Evolutionary conservation across 2,888 invertebrate genomes (phyloP), one percentile per base, ranked within the genome.

Genomic region (Nudaria mundana): DNA sequence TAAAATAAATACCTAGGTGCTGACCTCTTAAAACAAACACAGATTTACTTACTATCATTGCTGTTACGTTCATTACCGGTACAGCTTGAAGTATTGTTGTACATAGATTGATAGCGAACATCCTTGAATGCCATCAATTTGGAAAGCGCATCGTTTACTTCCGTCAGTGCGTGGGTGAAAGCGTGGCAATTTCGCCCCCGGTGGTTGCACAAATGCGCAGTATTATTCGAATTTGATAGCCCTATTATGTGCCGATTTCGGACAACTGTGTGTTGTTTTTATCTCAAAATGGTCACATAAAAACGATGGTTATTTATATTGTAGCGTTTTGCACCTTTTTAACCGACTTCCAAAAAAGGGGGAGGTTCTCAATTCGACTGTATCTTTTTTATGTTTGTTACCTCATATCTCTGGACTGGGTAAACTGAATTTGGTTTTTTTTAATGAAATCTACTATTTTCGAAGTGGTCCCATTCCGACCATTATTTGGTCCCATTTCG

Each of bases 121-220:
- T 58, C 56, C 48, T 58, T 47, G 37, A 40, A 29, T 42, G n/a
- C 41, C 40, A 44, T 53, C 46, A 48, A 30, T 45, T 43, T 51
- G 44, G 50, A 52, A 53, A 58, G 52, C 45, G 39, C 26, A 35
- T 24, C 12, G 35, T 51, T 55, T 62, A 63, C 59, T 60, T 62
- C 59, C 56, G 61, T 33, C 40, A 47, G 23, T 66, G 66, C 64
- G 63, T 66, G 45, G 62, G 73, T 56, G 76, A 76, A 76, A 76
- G 76, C 63, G 51, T 53, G 44, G 48, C 54, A 63, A 67, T 66
- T 66, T 67, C 58, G 63, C 53, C 50, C 54, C 55, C 23, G 61
- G 58, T 51, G 48, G 43, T 44, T 48, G 45, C 44, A 39, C 45
- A 40, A 44, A 43, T 55, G 56, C 54, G 56, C 45, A 54, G 50